Base-by-base conservation (phyloP, 2,888 invertebrate species). In the Rhabditoides inermis region DNA sequence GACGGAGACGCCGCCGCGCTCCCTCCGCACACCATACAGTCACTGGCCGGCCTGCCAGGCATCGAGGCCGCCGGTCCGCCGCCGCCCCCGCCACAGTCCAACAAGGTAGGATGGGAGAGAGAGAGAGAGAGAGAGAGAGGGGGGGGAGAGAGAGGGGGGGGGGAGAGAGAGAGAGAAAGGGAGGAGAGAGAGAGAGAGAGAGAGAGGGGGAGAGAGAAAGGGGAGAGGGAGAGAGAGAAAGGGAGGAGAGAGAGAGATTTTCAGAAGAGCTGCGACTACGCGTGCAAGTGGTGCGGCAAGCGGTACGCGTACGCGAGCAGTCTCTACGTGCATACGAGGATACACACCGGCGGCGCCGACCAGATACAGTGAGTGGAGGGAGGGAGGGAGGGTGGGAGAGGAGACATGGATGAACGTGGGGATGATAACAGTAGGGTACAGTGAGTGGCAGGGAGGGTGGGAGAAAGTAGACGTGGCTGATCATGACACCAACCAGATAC, bases 271-370 rank as follows among this genome's bases (percentile, higher is more conserved):
- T 48, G 25, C 32, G 65, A 73, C 25, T 65, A 63, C 42, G 60
- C 60, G 6, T 75, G 75, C 60, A 65, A 67, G 40, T 60, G 60
- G 39, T 75, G 75, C 55, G 70, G 69, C 20, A 72, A 72, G 49
- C 56, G 63, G n/a, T 75, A 70, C 54, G 68, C 76, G 22, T 75
- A 73, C 53, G 70, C 74, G 5, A 66, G 65, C 47, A 70, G 68
- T 40, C 58, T 77, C 35, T 73, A 66, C 52, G 68, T 76, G 5
- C 77, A 77, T 51, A 66, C 68, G 45, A 65, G 74, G 28, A 63
- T 72, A 5, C 77, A 77, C 53, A 75, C 74, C 23, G 73, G 70
- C 28, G 75, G 76, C 51, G n/a, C n/a, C n/a, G n/a, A n/a, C n/a
- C n/a, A n/a, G n/a, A n/a, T n/a, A n/a, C n/a, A 32, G 75, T 76